Conservation (phyloP, 2,888 invertebrate genomes). For the Drosophila formosana region DNA sequence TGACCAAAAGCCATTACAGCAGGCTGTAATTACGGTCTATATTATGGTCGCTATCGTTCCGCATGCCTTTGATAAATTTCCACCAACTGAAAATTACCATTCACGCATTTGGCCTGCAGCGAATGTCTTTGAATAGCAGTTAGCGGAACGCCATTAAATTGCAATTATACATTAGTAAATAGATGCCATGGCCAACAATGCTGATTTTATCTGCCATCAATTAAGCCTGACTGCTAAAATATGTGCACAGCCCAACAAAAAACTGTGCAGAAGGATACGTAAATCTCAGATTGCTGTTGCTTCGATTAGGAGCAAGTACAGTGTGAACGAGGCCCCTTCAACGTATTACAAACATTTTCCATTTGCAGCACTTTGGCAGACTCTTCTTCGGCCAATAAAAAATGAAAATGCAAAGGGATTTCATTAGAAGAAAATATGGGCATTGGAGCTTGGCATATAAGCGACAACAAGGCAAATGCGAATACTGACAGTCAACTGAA, state of each 20-base stretch:
- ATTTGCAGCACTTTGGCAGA: constrained; percentile 7
- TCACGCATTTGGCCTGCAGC: background rate
- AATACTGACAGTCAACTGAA: constrained; percentile 16
- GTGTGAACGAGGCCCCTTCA: background rate
- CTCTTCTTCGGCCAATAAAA: background rate
- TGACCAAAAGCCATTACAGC: constrained; percentile 26
- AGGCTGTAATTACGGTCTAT: constrained; percentile 24
- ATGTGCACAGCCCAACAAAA: too few relatives aligned
- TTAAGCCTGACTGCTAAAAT: too few relatives aligned
- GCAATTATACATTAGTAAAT: constrained; percentile 2
- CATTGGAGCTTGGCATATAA: constrained; percentile 11
- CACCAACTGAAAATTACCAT: background rate
- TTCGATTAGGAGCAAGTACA: constrained; percentile 22
- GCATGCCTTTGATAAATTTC: constrained; percentile 17
- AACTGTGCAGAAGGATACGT: background rate
- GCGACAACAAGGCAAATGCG: constrained; percentile 12
- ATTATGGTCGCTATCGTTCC: background rate
- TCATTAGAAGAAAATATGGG: constrained; percentile 24
- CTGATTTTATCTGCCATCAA: background rate
- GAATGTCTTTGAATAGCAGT: background rate
- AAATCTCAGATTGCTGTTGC: constrained; percentile 11
- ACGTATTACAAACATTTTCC: constrained; percentile 11
- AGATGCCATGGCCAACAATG: too few relatives aligned
- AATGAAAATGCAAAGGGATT: constrained; percentile 16
- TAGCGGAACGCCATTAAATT: background rate